Conservation (phyloP, 1,140 invertebrate species). For the Euglossa dilemma region DNA sequence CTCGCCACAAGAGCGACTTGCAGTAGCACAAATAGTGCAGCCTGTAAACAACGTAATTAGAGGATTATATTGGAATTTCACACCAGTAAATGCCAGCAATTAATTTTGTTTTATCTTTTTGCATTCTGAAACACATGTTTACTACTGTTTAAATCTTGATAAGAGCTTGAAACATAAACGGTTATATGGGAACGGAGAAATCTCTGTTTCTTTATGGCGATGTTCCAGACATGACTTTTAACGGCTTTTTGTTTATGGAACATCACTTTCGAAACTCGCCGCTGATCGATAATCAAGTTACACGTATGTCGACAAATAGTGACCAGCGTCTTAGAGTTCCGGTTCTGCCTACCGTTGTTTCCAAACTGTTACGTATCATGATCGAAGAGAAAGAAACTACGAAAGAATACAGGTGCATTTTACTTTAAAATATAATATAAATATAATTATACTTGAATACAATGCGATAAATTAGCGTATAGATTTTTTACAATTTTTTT, state of each 20-base stretch:
- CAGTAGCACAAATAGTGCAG: constrained; percentile 80
- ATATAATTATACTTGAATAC: background rate
- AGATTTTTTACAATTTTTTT: background rate
- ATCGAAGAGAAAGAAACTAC: background rate
- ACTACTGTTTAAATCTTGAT: background rate
- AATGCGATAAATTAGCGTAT: background rate
- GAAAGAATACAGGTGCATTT: background rate
- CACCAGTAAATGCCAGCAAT: no score
- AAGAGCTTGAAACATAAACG: background rate
- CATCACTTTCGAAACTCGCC: constrained; percentile 50
- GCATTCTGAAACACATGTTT: background rate
- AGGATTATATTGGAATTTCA: constrained; percentile 5
- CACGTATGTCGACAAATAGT: constrained; percentile 21
- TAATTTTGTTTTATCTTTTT: background rate
- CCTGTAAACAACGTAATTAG: constrained; percentile 70
- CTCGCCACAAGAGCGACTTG: constrained; percentile 79
- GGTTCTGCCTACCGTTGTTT: background rate
- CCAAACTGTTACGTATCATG: background rate
- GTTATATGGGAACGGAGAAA: background rate
- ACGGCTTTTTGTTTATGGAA: constrained; percentile 12
- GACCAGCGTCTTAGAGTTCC: background rate
- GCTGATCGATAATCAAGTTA: constrained; percentile 35
- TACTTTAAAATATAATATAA: background rate
- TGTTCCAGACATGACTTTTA: constrained; percentile 3
- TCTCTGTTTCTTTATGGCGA: background rate